Percentiles rank a stretch among this genome's conserved stretches.
These are phyloP conservation scores for Arvicanthis niloticus DNA, from an alignment of 2,113 vertebrate species.

Conservation along the genomic window DNA sequence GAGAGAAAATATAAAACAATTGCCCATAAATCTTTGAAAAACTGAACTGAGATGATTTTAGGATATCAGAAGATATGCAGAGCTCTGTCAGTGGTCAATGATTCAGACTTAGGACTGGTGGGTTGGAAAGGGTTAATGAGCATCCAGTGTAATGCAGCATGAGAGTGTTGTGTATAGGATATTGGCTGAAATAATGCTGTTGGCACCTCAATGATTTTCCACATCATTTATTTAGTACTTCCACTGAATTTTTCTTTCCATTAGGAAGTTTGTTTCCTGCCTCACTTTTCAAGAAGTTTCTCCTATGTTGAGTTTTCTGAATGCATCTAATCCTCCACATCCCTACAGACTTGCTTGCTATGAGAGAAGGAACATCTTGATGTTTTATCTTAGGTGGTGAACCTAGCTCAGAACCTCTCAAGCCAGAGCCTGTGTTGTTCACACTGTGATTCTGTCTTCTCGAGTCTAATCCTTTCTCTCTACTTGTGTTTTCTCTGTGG, in stretches of 20 bases:
- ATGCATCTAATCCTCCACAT: not conserved
- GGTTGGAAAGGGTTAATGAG: not conserved
- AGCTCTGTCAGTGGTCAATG: not conserved
- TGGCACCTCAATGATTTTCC: not conserved
- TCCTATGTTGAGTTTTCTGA: not conserved
- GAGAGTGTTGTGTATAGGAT: not conserved
- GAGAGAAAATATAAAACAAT: not conserved
- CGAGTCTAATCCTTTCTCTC: not conserved
- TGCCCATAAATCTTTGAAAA: slow-evolving; percentile 24
- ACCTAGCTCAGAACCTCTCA: not conserved
- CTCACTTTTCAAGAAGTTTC: not conserved
- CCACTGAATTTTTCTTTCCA: not conserved
- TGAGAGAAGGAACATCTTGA: not conserved
- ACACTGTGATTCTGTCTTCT: not conserved
- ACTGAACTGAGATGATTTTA: not conserved
- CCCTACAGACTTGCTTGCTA: not conserved
- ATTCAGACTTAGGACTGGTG: not conserved
- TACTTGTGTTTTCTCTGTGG: not conserved
- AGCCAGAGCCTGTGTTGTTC: not conserved
- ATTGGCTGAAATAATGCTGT: not conserved
- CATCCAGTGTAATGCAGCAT: not conserved
- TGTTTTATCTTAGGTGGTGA: not conserved
- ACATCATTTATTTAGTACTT: not conserved
- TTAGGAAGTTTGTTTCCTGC: not conserved
- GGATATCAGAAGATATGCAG: not conserved